These are phyloP conservation scores for Botia almorhae DNA, from an alignment of 2,797 vertebrate species.

Conservation along the genomic window DNA sequence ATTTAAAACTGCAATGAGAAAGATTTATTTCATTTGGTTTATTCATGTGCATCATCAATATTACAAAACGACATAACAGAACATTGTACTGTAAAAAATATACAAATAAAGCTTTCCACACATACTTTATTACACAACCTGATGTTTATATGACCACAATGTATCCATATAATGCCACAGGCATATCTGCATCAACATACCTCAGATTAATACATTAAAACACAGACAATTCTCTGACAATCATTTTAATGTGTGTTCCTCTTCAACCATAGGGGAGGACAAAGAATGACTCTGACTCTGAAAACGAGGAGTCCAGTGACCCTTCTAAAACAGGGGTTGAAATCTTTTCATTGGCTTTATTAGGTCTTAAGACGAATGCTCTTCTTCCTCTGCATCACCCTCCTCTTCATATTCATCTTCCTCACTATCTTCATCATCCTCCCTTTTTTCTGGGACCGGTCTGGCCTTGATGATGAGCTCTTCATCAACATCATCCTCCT, in stretches of 20 bases:
- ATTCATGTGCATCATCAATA: neutral
- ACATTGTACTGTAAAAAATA: neutral
- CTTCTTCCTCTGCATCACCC: neutral
- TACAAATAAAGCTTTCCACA: neutral
- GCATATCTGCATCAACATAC: neutral
- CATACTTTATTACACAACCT: neutral
- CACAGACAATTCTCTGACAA: slow-evolving; percentile 6
- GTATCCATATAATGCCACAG: neutral
- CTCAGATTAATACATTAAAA: slow-evolving; percentile 1
- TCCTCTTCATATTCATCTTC: slow-evolving; percentile 34
- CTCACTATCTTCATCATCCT: slow-evolving; percentile 54
- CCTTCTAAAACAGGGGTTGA: slow-evolving; percentile 17
- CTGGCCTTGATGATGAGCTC: slow-evolving; percentile 74
- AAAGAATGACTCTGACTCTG: neutral
- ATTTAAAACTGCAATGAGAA: neutral
- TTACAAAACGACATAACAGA: neutral
- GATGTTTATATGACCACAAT: slow-evolving; percentile 2
- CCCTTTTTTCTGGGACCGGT: slow-evolving; percentile 50
- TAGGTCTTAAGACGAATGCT: slow-evolving; percentile 17
- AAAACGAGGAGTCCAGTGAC: slow-evolving; percentile 24
- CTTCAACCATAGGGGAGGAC: slow-evolving; percentile 12
- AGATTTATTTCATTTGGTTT: neutral
- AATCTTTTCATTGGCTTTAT: slow-evolving; percentile 11
- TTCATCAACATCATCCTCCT: slow-evolving; percentile 76
- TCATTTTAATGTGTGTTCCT: neutral